Percentiles rank a stretch among this genome's conserved stretches.
Conservation (phyloP, 1,140 invertebrate species). For the Drosophila obscura region DNA sequence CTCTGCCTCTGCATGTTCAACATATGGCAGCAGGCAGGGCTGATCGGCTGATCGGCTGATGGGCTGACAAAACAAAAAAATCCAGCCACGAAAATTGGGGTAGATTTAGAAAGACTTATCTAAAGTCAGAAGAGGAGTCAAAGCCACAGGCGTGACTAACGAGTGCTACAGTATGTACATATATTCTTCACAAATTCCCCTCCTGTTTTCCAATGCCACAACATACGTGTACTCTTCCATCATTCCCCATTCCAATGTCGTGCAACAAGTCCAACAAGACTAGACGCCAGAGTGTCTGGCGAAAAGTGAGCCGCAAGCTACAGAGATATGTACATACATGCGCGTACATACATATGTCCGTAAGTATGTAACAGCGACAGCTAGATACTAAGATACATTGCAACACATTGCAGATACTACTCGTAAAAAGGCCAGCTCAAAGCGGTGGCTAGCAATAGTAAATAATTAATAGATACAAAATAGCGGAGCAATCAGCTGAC, state of each 20-base stretch:
- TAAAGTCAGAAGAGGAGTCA: no score
- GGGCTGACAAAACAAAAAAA: slow-evolving; percentile 13
- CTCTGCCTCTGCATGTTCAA: not conserved
- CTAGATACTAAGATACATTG: no score
- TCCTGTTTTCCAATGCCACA: no score
- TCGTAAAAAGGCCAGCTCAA: slow-evolving; percentile 14
- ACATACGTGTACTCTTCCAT: no score
- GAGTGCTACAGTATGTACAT: no score
- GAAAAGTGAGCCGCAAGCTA: not conserved
- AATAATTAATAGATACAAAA: not conserved
- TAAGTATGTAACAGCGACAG: not conserved
- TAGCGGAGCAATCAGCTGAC: no score
- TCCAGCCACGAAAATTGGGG: slow-evolving; percentile 4
- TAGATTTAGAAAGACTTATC: not conserved
- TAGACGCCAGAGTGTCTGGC: no score
- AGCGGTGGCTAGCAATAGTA: not conserved
- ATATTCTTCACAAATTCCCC: no score
- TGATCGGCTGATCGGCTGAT: slow-evolving; percentile 19
- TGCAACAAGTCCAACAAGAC: no score
- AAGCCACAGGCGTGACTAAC: no score
- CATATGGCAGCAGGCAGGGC: slow-evolving; percentile 14
- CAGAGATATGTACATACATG: no score
- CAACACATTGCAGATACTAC: not conserved
- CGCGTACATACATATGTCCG: not conserved
- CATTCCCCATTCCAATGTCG: no score